Evolutionary conservation across 2,888 invertebrate species (phyloP), one percentile per base, ranked within the genome.

Genomic region (Ceraclea dissimilis): DNA sequence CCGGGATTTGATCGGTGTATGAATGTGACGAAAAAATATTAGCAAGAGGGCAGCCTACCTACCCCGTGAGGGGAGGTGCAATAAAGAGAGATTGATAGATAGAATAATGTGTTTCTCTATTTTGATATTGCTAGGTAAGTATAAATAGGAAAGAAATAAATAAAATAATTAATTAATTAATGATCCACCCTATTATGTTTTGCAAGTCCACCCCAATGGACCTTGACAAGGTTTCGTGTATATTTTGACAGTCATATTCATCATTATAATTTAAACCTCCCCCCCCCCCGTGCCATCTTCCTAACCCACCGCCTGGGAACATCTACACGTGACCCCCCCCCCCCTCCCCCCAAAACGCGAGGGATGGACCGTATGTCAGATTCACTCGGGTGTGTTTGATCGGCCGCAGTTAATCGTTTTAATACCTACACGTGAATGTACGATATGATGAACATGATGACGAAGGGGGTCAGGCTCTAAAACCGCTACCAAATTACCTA

Each of bases 331-430:
- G 55, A 20, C 47, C 49, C 43, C 2, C 21, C 21, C 20, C 49
- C 49, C 26, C 2, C 20, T 10, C 47, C 13, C 49, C 21, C 49
- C 49, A 19, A 26, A 52, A 13, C 17, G 47, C 26, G 51, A 19
- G 47, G 50, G 51, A 43, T n/a, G 55, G 17, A 16, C 39, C 49
- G 54, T 51, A 44, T 51, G 55, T 47, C 55, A 51, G 46, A 39
- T 11, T 44, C 54, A 54, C 51, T 51, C 50, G 55, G 51, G 50
- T 55, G 51, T 31, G 51, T 44, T 49, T 51, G 51, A 55, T 55
- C 51, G 50, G 17, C 22, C 43, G 49, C 48, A 49, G 49, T 49
- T 54, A 54, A 54, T 54, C 54, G 50, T 26, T 54, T 50, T 50
- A 54, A 54, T 50, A 44, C 39, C 39, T 39, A 39, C 49, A 49